A percentile compares a stretch with the other conserved stretches of the same genome.
Evolutionary conservation across 2,888 invertebrate species (phyloP).

Genomic region (Himalopsyche japonica): DNA sequence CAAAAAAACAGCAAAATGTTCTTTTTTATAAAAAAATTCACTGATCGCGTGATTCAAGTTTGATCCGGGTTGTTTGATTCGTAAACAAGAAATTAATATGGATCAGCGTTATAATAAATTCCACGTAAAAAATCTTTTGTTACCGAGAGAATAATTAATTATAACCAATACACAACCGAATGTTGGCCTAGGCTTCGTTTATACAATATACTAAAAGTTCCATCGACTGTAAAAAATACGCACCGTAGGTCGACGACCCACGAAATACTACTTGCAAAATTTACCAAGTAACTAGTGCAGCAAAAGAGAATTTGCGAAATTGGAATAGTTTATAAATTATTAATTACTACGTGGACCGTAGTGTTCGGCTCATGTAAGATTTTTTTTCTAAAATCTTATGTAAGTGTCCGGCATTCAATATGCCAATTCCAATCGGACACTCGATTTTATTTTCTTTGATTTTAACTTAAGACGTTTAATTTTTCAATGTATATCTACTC

Average conservation of each 20-base stretch:
- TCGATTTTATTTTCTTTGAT: too few relatives aligned
- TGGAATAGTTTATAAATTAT: too few relatives aligned
- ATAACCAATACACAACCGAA: not conserved
- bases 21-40: not conserved
- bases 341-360: not conserved
- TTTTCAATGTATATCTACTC: too few relatives aligned
- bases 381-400: too few relatives aligned
- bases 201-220: not conserved
- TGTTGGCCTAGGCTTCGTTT: not conserved
- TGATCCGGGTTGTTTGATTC: not conserved
- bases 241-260: conserved; percentile 11
- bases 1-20: not conserved
- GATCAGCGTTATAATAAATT: not conserved
- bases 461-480: too few relatives aligned
- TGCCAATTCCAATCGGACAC: too few relatives aligned
- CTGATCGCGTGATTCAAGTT: not conserved
- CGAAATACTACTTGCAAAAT: not conserved
- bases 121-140: not conserved
- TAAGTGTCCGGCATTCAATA: too few relatives aligned
- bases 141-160: not conserved
- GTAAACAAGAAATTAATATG: not conserved
- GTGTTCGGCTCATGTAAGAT: too few relatives aligned
- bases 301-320: not conserved
- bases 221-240: conserved; percentile 21
- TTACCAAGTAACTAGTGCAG: not conserved